Evolutionary conservation across 2,113 vertebrate species (phyloP).

Genomic region (Phrynosoma platyrhinos): DNA sequence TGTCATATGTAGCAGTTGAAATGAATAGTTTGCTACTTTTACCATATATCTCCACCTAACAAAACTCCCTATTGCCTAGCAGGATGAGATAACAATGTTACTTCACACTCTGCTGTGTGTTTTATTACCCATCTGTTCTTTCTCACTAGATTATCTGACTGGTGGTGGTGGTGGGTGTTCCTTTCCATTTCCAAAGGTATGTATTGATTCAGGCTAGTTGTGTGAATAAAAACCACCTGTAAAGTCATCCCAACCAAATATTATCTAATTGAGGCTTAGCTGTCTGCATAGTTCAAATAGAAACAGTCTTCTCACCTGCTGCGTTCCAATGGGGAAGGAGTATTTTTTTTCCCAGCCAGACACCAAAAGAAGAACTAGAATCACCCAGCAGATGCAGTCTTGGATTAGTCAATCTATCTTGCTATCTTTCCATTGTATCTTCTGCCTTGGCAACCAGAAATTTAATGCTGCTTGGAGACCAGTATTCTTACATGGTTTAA

Average conservation of each 20-base stretch:
- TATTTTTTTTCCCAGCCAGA: background rate
- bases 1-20: background rate
- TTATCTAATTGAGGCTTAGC: background rate
- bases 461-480: background rate
- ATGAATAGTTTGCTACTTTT: background rate
- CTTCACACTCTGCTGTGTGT: background rate
- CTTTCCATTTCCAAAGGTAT: background rate
- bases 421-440: background rate
- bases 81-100: background rate
- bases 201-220: too few relatives aligned
- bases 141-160: background rate
- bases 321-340: background rate
- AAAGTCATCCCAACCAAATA: background rate
- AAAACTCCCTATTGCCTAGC: background rate
- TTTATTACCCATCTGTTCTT: background rate
- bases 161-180: background rate
- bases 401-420: background rate
- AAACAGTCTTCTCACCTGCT: constrained; percentile 11
- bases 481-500: background rate
- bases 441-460: background rate
- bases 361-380: background rate
- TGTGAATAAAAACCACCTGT: background rate
- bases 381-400: background rate
- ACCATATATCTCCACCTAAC: too few relatives aligned
- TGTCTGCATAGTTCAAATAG: background rate